Base-by-base conservation (phyloP, 2,797 vertebrate species). In the Cichlasoma orientale region DNA sequence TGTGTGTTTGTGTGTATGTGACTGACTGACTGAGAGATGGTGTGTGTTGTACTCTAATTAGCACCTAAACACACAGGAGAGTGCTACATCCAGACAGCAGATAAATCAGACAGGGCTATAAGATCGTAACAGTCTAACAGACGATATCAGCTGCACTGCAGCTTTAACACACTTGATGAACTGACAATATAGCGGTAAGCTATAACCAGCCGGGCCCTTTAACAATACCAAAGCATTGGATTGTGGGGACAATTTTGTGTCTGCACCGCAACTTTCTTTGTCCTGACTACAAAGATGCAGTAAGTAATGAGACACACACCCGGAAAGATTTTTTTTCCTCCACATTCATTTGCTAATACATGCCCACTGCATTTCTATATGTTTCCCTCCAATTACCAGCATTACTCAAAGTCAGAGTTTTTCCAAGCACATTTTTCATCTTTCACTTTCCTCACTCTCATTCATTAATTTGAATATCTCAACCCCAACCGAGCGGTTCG, bases 31-130 rank as follows among this genome's bases (percentile, higher is more conserved):
- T 54, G 58, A 47, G 72, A 53, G 75, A 36, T 63, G 36, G 76
- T 80, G 86, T 78, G 79, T 82, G 85, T 82, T 88, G 86, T 90
- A 81, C 81, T 88, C 92, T 95, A 95, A 95, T 95, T 95, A 95
- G 94, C 92, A 92, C 89, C 91, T 93, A 89, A 95, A 94, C 92
- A 93, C 94, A 94, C 92, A 88, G 85, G 92, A 93, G 93, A 94
- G 86, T 83, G 90, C 90, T 91, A 86, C 84, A 87, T 75, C 59
- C 82, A 92, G 92, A 92, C 93, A 94, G 92, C 90, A 92, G 87
- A 95, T 95, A 94, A 94, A 95, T 95, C 92, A 93, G 90, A 82
- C 50, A 31, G 19, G 86, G 89, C 90, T 91, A 89, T 92, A 88
- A 90, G 91, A 93, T 92, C 69, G 88, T 87, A 87, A 90, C 86